Evolutionary conservation across 2,113 vertebrate genomes (phyloP), one percentile per base, ranked within the genome.

Genomic region (Dasypus novemcinctus): DNA sequence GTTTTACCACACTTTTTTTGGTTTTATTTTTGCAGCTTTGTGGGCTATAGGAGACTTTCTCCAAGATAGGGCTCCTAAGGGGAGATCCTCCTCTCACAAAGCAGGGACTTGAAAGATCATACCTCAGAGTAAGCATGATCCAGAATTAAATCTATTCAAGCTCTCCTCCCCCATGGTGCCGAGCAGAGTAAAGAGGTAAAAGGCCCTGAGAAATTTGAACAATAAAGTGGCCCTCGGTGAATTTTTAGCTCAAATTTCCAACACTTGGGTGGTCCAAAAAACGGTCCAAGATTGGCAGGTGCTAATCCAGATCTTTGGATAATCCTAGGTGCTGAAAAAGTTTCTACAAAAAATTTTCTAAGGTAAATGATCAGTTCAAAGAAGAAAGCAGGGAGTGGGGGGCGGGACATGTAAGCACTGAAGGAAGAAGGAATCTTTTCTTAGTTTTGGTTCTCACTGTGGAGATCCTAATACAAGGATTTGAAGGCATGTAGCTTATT

Each of bases 171-270:
- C 23, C 78, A 5, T 57, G 27, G 14, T 90, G 76, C 13, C 75
- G 52, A 86, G 63, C 8, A 66, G 81, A 72, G 36, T 20, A 59
- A 17, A 31, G 1, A 75, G 41, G 12, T 46, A 85, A 88, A 85
- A 79, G 49, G 17, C 10, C n/a, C 36, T 25, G 31, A 52, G 31
- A 80, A 91, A 7, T 64, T 38, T 86, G 49, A 85, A 14, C 12
- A 27, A 29, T 59, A 57, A 29, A 31, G 20, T 90, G 80, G 13
- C 11, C 17, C 14, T 78, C 18, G 66, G n/a, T 54, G 49, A 82
- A 85, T 66, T 76, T 84, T 69, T 61, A n/a, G 52, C 21, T 87
- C 54, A 78, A 90, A 74, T 90, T 90, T 95, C 17, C 21, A n/a
- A 78, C 61, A 46, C 25, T 82, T 78, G 86, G 25, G 11, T 92